A percentile compares a stretch with the other conserved stretches of the same genome.
Conservation (phyloP, 2,888 invertebrate species). For the Scotopteryx bipunctaria region DNA sequence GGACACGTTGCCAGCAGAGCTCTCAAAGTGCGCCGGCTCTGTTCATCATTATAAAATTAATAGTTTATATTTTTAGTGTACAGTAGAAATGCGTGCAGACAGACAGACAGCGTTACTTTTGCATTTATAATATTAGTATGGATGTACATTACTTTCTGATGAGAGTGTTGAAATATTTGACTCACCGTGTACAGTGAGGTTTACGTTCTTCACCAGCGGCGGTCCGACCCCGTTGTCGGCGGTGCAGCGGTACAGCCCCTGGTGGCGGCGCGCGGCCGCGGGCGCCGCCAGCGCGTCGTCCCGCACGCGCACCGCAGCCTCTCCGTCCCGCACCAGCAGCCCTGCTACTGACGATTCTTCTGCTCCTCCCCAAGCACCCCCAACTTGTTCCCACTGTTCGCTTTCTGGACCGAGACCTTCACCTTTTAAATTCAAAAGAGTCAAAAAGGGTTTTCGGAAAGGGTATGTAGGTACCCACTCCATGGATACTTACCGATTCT, state of each 20-base stretch:
- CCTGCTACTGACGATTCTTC: conserved; percentile 19
- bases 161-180: neutral
- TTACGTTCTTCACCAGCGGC: conserved; percentile 90
- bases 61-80: too few relatives aligned
- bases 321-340: conserved; percentile 25
- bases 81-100: too few relatives aligned
- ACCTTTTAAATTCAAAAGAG: conserved; percentile 18
- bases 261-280: conserved; percentile 86
- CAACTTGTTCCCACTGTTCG: conserved; percentile 49
- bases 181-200: conserved; percentile 90
- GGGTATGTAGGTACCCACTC: neutral
- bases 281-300: conserved; percentile 86
- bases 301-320: conserved; percentile 33
- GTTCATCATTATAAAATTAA: too few relatives aligned
- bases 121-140: too few relatives aligned
- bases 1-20: conserved; percentile 79
- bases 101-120: too few relatives aligned
- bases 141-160: neutral
- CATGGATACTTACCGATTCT: conserved; percentile 59
- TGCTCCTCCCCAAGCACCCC: conserved; percentile 29
- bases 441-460: neutral
- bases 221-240: conserved; percentile 92
- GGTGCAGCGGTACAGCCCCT: conserved; percentile 91
- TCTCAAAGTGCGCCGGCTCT: conserved; percentile 90
- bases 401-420: conserved; percentile 40